Conservation (phyloP, 2,113 vertebrate genomes). For the Lamprologus tigripictilis region DNA sequence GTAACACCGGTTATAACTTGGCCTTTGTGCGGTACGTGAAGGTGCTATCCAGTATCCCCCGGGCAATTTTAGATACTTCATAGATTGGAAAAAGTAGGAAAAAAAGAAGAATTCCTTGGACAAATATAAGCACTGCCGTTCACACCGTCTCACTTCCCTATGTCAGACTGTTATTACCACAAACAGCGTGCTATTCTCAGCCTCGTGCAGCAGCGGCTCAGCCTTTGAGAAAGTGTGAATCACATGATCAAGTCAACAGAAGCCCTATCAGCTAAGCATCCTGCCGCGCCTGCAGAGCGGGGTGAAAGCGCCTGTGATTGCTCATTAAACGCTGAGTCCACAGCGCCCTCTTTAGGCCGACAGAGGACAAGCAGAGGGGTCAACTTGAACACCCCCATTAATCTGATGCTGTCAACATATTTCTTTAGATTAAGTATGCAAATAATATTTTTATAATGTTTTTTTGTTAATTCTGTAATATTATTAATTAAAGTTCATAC, state of each 20-base stretch:
- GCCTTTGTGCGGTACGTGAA: background rate
- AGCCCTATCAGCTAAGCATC: constrained; percentile 22
- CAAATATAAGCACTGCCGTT: constrained; percentile 30
- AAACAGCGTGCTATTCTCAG: constrained; percentile 45
- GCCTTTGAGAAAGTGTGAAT: constrained; percentile 53
- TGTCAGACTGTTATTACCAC: constrained; percentile 49
- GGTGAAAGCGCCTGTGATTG: constrained; percentile 37
- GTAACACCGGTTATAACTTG: background rate
- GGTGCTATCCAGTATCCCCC: background rate
- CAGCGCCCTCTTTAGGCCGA: constrained; percentile 73
- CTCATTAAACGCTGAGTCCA: constrained; percentile 66
- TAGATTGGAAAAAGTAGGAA: background rate
- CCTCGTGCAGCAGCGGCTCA: constrained; percentile 28
- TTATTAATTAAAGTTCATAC: background rate
- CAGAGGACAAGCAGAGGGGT: background rate
- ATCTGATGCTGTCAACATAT: background rate
- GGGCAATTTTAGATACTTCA: background rate
- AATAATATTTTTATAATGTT: background rate
- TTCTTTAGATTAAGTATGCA: background rate
- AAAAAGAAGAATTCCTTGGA: background rate
- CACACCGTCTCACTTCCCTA: constrained; percentile 27
- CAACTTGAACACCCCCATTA: background rate
- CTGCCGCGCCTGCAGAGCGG: constrained; percentile 5
- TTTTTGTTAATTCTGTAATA: background rate
- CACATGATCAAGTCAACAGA: constrained; percentile 44